phyloP scores from a whole-genome alignment of 2,797 vertebrate species.

The Clarias platycephalus region DNA sequence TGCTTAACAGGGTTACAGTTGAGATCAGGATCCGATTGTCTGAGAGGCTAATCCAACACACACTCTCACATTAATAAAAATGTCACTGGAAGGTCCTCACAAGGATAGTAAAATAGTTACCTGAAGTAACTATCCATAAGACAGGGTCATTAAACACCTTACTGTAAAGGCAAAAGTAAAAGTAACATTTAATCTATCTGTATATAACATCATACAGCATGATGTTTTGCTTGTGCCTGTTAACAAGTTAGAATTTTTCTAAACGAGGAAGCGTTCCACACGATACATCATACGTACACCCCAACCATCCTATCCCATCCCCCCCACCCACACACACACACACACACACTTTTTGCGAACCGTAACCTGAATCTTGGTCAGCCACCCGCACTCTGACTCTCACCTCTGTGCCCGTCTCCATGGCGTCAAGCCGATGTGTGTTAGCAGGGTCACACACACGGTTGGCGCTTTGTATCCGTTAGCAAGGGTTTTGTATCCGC shows the following conservation, averaged over 20 bases:
- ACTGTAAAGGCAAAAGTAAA: not conserved
- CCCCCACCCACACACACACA: not conserved
- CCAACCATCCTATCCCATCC: too few relatives aligned
- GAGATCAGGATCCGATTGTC: not conserved
- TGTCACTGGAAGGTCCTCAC: not conserved
- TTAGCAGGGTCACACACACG: slow-evolving; percentile 45
- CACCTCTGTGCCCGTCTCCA: slow-evolving; percentile 66
- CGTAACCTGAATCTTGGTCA: slow-evolving; percentile 48
- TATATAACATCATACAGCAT: not conserved
- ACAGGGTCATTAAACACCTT: not conserved
- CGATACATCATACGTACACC: not conserved
- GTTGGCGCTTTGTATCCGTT: slow-evolving; percentile 50
- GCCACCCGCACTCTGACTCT: slow-evolving; percentile 59
- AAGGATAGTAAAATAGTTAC: not conserved
- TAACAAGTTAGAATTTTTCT: not conserved
- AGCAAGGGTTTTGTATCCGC: slow-evolving; percentile 50
- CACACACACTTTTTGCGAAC: not conserved
- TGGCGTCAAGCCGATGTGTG: slow-evolving; percentile 51
- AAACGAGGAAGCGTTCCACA: not conserved
- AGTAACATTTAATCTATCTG: not conserved
- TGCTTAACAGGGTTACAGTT: not conserved
- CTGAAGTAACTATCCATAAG: not conserved
- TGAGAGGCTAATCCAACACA: not conserved
- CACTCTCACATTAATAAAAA: not conserved
- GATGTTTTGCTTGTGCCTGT: not conserved